Evolutionary conservation across 2,888 invertebrate genomes (phyloP), one percentile per base, ranked within the genome.

Genomic region (Apotomis capreana): DNA sequence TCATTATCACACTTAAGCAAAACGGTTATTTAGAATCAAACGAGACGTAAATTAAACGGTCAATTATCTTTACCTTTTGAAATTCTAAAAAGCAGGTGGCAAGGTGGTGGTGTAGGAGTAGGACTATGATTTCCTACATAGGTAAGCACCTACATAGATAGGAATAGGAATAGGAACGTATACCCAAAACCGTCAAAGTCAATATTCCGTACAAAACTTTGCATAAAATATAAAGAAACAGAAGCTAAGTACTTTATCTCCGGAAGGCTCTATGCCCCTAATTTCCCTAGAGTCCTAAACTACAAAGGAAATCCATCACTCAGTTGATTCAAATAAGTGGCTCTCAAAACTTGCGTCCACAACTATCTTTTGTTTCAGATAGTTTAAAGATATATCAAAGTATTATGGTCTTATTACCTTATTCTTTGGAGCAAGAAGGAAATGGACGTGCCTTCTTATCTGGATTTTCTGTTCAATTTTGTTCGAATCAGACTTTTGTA

Each of bases 221-320:
- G 44, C 55, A 64, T 64, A 44, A 64, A 64, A 64, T 55, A 44
- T 64, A 54, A 54, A 40, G 37, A 64, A 64, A 55, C 26, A 65
- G 55, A 65, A 55, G 26, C 44, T 55, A 65, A 55, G 46, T 55
- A 69, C 49, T 69, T 57, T 62, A 46, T 37, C 62, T 15, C 46
- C 10, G n/a, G 51, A 37, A 37, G 55, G 8, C 15, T 26, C 60
- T 8, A 49, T 54, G n/a, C 60, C 10, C 51, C 46, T 67, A 49
- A 73, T 69, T 64, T 69, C 68, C 69, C 69, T n/a, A 3, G 73
- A 55, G 64, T 4, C 15, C 52, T n/a, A 40, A 46, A 69, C 64
- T 61, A 76, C 74, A 76, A 76, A 74, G 72, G 68, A 73, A 74
- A 74, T 70, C 68, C 76, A 73, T 76, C 74, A 75, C 59, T 69